Conservation (phyloP, 2,797 vertebrate genomes). For the Typhlichthys subterraneus region DNA sequence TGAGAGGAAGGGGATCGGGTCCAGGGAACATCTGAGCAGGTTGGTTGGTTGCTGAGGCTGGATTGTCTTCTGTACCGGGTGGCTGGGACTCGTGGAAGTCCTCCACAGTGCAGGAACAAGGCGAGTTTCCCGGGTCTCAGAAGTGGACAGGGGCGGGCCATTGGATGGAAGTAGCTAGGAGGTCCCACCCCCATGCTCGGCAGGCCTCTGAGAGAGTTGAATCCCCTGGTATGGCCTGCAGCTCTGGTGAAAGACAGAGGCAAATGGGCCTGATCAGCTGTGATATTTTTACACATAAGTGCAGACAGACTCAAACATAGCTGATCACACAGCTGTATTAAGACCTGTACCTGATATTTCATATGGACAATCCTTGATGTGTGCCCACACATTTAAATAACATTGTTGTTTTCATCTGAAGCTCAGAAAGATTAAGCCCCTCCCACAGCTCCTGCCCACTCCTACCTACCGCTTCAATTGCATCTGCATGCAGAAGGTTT, state of each 20-base stretch:
- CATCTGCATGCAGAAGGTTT: too few species aligned
- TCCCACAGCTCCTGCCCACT: too few species aligned
- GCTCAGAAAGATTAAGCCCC: too few species aligned
- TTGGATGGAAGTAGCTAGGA: slow-evolving; percentile 78
- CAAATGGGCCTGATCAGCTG: slow-evolving; percentile 22
- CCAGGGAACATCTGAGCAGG: slow-evolving; percentile 50
- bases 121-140: slow-evolving; percentile 56
- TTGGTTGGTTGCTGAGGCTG: slow-evolving; percentile 84
- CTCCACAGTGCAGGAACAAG: slow-evolving; percentile 83
- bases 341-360: too few species aligned
- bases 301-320: background rate
- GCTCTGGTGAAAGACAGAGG: slow-evolving; percentile 76
- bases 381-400: too few species aligned
- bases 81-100: slow-evolving; percentile 81
- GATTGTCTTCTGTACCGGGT: slow-evolving; percentile 89
- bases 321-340: too few species aligned
- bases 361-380: too few species aligned
- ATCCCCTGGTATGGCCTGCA: slow-evolving; percentile 91
- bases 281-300: slow-evolving; percentile 12
- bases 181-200: slow-evolving; percentile 88
- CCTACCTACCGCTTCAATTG: too few species aligned
- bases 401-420: too few species aligned
- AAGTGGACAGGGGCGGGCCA: slow-evolving; percentile 39
- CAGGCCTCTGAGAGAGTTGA: slow-evolving; percentile 88
- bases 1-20: slow-evolving; percentile 8